phyloP scores from a whole-genome alignment of 2,797 vertebrate genomes.

The Syncerus caffer region DNA sequence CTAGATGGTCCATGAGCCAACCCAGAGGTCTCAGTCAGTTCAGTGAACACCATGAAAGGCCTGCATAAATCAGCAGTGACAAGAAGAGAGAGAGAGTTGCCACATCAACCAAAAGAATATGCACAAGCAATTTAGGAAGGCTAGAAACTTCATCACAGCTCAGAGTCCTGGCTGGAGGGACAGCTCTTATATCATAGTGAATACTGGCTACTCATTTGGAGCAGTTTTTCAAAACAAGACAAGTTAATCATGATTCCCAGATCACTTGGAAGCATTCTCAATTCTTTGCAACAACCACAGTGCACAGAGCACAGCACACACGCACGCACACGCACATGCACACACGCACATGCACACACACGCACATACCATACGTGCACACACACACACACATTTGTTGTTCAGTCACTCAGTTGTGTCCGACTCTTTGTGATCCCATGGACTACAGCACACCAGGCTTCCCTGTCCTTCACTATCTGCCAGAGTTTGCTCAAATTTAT shows the following conservation, averaged over 20 bases:
- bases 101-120: neutral
- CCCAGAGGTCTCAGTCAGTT: neutral
- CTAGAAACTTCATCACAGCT: neutral
- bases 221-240: neutral
- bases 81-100: neutral
- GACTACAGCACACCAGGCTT: neutral
- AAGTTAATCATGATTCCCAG: neutral
- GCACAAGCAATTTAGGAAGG: neutral
- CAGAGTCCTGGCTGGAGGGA: neutral
- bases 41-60: neutral
- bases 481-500: neutral
- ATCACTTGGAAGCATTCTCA: neutral
- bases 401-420: neutral
- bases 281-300: neutral
- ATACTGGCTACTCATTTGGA: neutral
- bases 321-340: rapidly evolving
- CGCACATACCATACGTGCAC: rapidly evolving
- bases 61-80: neutral
- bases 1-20: neutral
- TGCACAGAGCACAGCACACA: neutral
- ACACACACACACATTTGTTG: neutral
- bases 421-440: neutral
- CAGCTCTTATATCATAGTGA: neutral
- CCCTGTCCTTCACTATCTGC: neutral
- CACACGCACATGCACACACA: rapidly evolving